A percentile compares a stretch with the other conserved stretches of the same genome.
phyloP scores from a whole-genome alignment of 2,888 invertebrate genomes.

The Agrotis clavis region DNA sequence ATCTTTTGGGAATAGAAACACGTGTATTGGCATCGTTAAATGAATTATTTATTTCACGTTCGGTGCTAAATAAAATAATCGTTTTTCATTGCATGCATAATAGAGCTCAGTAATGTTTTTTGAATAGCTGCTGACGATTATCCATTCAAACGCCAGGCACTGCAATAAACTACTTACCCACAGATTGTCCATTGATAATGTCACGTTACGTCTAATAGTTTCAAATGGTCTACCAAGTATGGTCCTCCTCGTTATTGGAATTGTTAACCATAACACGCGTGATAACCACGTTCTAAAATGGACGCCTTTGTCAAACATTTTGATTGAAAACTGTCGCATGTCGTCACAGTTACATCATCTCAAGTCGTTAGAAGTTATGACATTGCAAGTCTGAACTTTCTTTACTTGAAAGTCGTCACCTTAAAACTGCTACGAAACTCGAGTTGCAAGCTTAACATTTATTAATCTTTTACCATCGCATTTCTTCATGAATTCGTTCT shows the following conservation, averaged over 20 bases:
- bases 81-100: constrained; percentile 53
- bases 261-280: constrained; percentile 48
- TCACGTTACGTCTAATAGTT: constrained; percentile 45
- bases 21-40: constrained; percentile 17
- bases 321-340: constrained; percentile 29
- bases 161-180: constrained; percentile 58
- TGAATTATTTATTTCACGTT: constrained; percentile 62
- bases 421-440: neutral
- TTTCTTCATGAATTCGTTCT: neutral
- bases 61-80: constrained; percentile 58
- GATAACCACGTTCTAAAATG: constrained; percentile 30
- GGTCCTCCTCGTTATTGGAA: constrained; percentile 40
- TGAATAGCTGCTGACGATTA: constrained; percentile 50
- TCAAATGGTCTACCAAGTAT: constrained; percentile 47
- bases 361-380: constrained; percentile 20
- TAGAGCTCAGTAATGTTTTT: constrained; percentile 50
- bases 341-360: constrained; percentile 26
- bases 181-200: constrained; percentile 53
- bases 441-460: neutral
- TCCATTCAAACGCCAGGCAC: constrained; percentile 46
- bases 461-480: neutral
- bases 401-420: constrained; percentile 8
- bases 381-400: constrained; percentile 4
- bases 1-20: constrained; percentile 23
- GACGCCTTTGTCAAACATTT: constrained; percentile 32